A percentile compares a stretch with the other conserved stretches of the same genome.
Conservation (phyloP, 35 echinoderm and acorn worm genomes). For the Hemicentrotus pulcherrimus region DNA sequence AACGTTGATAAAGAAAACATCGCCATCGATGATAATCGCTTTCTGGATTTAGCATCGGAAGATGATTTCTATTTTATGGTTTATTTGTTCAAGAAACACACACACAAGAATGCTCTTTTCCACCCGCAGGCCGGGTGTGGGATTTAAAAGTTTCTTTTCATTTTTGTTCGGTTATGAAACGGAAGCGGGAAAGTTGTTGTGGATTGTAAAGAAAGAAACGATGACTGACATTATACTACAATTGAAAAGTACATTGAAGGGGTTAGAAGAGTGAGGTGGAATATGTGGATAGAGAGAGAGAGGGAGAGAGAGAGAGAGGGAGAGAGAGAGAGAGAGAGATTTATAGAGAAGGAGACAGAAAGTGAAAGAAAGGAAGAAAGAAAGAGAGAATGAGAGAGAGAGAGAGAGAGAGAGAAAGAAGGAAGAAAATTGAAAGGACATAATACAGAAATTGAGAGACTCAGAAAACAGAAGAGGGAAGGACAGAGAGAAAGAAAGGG, state of each 20-base stretch:
- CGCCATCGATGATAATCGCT: neutral
- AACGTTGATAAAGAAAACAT: conserved; percentile 42
- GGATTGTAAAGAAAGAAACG: neutral
- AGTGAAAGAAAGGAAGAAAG: neutral
- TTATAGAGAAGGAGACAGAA: neutral
- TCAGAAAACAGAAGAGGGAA: neutral
- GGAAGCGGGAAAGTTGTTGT: neutral
- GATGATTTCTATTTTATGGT: neutral
- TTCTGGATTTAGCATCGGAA: neutral
- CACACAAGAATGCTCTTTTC: neutral
- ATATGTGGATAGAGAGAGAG: neutral
- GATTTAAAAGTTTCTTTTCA: conserved; percentile 5
- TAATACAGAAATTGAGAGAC: neutral
- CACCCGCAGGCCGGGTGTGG: neutral
- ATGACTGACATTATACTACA: neutral
- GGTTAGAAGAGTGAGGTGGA: neutral
- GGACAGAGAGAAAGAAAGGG: neutral
- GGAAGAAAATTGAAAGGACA: neutral
- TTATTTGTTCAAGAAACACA: neutral
- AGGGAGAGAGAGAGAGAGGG: neutral
- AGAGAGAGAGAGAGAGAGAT: neutral
- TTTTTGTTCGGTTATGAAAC: neutral
- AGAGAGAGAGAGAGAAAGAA: neutral
- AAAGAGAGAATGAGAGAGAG: neutral
- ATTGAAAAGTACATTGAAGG: neutral